Evolutionary conservation across 2,797 vertebrate genomes (phyloP).

Genomic region (Cercopithecus mitis): DNA sequence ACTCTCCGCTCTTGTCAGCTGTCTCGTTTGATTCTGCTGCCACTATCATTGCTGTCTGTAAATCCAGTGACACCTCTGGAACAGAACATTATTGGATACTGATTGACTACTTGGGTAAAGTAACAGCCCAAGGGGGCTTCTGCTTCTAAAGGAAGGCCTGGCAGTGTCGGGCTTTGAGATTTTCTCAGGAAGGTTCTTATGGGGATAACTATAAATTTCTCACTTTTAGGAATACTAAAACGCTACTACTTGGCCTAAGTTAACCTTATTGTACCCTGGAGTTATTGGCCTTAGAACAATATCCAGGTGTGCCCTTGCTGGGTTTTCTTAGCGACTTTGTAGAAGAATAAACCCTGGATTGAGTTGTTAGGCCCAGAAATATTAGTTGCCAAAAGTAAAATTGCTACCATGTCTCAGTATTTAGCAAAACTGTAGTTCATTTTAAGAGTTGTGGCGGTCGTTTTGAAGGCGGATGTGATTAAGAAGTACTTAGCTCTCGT

Average conservation of each 20-base stretch:
- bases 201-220: conserved; percentile 70
- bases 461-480: neutral
- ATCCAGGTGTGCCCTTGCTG: neutral
- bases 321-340: conserved; percentile 10
- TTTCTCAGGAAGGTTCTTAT: conserved; percentile 60
- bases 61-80: conserved; percentile 57
- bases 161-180: conserved; percentile 59
- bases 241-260: conserved; percentile 58
- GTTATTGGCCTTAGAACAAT: conserved; percentile 40
- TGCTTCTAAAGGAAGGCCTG: conserved; percentile 49
- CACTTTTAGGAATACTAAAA: conserved; percentile 70
- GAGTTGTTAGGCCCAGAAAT: neutral
- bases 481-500: neutral
- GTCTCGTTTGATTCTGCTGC: conserved; percentile 61
- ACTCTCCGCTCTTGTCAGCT: neutral
- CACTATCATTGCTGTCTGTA: conserved; percentile 53
- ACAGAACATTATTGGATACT: conserved; percentile 53
- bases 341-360: conserved; percentile 28
- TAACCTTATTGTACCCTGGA: conserved; percentile 52
- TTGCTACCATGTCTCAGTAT: neutral
- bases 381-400: conserved; percentile 20
- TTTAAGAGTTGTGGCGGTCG: neutral
- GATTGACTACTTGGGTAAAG: conserved; percentile 56
- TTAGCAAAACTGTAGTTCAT: neutral
- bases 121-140: conserved; percentile 52